Evolutionary conservation across 2,888 invertebrate species (phyloP).

Genomic region (Masnerella sp.): DNA sequence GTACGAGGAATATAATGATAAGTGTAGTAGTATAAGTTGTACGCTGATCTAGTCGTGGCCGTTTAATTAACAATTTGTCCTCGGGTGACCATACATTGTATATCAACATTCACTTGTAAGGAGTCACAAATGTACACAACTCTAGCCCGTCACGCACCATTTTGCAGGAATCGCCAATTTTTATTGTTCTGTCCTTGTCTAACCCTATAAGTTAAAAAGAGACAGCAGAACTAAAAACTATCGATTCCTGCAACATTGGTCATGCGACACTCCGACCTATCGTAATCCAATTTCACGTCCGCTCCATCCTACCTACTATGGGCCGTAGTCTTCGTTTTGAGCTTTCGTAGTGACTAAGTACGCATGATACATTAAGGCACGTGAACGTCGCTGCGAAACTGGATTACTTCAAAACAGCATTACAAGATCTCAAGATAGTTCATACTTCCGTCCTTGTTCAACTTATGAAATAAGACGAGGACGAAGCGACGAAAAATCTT

Average conservation of each 20-base stretch:
- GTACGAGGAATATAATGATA: slow-evolving; percentile 22
- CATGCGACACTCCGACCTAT: slow-evolving; percentile 17
- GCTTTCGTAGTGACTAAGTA: slow-evolving; percentile 60
- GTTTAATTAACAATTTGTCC: slow-evolving; percentile 30
- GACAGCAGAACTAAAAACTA: no score
- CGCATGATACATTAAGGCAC: slow-evolving; percentile 53
- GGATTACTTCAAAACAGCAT: no score
- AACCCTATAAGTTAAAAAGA: no score
- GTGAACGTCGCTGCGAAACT: slow-evolving; percentile 49
- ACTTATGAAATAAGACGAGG: slow-evolving; percentile 15
- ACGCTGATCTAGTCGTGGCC: slow-evolving; percentile 25
- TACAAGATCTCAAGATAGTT: slow-evolving; percentile 19
- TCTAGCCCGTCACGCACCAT: no score
- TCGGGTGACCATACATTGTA: slow-evolving; percentile 25
- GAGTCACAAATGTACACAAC: slow-evolving; percentile 42
- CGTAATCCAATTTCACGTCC: slow-evolving; percentile 54
- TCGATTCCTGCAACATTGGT: not conserved
- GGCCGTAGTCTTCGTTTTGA: slow-evolving; percentile 58
- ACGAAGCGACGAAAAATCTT: no score
- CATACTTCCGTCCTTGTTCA: slow-evolving; percentile 15
- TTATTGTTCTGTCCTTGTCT: no score
- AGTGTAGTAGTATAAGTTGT: slow-evolving; percentile 27
- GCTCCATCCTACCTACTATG: slow-evolving; percentile 51
- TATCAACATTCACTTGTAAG: slow-evolving; percentile 31
- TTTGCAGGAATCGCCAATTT: no score